Evolutionary conservation across 1,140 invertebrate species (phyloP), one percentile per base, ranked within the genome.

Genomic region (Stegodyphus dumicola): DNA sequence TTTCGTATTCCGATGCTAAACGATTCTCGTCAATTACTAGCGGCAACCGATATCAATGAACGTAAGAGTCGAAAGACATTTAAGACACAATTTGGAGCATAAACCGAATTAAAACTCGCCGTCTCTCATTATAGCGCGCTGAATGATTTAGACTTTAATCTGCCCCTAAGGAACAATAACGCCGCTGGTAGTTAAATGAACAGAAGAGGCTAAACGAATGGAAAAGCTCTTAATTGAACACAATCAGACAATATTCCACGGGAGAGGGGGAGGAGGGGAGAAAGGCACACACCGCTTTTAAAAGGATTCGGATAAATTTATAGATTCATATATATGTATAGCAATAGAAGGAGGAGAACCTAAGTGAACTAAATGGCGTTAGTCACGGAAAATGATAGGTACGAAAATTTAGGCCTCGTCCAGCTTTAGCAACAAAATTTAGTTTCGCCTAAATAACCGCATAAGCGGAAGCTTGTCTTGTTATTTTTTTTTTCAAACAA

Each of bases 211-310:
- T 77, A 77, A 85, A 49, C 83, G 73, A 84, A 84, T 84, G 73
- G 80, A 75, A 76, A 84, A 84, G 71, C 64, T 71, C 75, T 85
- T 85, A 85, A 85, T 85, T 85, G 83, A 85, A 85, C 83, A 85
- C 83, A 85, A 85, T 85, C 83, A 85, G 83, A 85, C 75, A 77
- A 85, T 85, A 85, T 85, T 75, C 71, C 48, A 54, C 56, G 71
- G 64, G 56, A 64, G 60, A 48, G 80, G 48, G 48, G 9, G 51
- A n/a, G 51, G 6, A 15, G 69, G 33, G 69, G 69, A 3, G 69
- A 7, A 51, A 67, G 18, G 33, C 48, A n/a, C 56, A 60, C 56
- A 9, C 9, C 2, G 69, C 69, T 81, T 81, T 81, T 81, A 81
- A 81, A 73, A 73, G 66, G 78, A 7, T 49, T 60, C 51, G 13